Evolutionary conservation across 64 coral and sea anemone species (phyloP).

Genomic region (Trachythela sp.): DNA sequence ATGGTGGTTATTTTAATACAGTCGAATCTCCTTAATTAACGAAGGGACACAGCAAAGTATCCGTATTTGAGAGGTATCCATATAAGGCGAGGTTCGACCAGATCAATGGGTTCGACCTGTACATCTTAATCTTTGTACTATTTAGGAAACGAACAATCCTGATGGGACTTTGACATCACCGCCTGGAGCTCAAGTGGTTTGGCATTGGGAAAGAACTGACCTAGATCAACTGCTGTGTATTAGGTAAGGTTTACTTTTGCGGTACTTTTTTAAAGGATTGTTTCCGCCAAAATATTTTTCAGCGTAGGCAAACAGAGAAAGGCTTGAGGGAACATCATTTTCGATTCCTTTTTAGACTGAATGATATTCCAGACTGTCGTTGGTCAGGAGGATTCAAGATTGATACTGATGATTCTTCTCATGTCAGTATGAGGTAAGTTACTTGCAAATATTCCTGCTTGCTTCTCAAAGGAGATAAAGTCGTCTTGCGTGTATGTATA

Average conservation of each 20-base stretch:
- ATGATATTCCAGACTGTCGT: conserved; percentile 84
- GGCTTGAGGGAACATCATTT: too few relatives aligned
- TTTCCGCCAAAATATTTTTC: neutral
- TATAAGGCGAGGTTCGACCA: too few relatives aligned
- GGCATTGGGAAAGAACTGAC: conserved; percentile 91
- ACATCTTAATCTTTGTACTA: neutral
- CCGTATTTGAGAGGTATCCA: too few relatives aligned
- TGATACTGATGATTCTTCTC: conserved; percentile 80
- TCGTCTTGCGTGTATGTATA: too few relatives aligned
- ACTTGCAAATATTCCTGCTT: neutral
- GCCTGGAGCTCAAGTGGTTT: conserved; percentile 80
- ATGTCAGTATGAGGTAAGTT: conserved; percentile 87
- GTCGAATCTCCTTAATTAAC: neutral
- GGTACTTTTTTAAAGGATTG: neutral
- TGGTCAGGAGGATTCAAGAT: conserved; percentile 95
- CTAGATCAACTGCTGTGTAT: conserved; percentile 91
- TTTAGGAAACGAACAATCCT: conserved; percentile 75
- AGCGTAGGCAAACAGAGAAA: too few relatives aligned
- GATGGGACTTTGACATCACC: conserved; percentile 76
- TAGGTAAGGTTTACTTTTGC: conserved; percentile 41
- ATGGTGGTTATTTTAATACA: neutral
- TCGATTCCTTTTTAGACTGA: conserved; percentile 53
- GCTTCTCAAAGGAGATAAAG: too few relatives aligned
- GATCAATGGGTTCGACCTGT: too few relatives aligned
- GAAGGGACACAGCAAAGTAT: too few relatives aligned